Conservation (phyloP, 2,113 vertebrate genomes). For the Ariopsis seemanni region DNA sequence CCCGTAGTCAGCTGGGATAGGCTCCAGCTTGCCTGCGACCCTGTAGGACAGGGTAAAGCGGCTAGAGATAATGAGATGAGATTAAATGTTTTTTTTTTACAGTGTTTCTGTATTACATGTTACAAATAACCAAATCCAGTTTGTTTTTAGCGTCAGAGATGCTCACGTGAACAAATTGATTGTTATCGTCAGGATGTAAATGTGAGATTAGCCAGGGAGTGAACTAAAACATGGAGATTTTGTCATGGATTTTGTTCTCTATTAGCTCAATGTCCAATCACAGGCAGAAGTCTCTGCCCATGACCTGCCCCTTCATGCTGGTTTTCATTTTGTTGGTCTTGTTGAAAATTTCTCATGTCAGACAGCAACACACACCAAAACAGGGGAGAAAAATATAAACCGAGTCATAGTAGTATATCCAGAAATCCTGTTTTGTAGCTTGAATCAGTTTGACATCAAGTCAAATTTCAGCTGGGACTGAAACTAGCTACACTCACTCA, state of each 20-base stretch:
- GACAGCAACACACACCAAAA: neutral
- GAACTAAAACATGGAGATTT: neutral
- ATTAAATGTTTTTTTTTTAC: neutral
- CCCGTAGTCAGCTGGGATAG: no score
- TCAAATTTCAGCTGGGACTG: neutral
- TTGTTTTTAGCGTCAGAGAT: neutral
- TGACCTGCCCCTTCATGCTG: neutral
- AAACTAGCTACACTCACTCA: neutral
- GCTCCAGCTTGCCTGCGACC: no score
- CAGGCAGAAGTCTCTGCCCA: neutral
- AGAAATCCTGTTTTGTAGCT: neutral
- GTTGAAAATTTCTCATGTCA: neutral
- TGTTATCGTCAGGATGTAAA: neutral
- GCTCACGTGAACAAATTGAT: neutral
- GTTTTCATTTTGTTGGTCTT: constrained; percentile 1
- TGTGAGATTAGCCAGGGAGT: neutral
- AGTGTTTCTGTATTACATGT: neutral
- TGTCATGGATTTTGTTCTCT: neutral
- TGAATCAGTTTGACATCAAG: neutral
- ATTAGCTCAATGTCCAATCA: neutral
- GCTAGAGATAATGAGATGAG: no score
- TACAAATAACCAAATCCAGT: neutral
- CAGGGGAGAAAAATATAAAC: no score
- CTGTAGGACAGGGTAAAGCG: no score
- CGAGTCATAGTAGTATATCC: neutral